Percentiles rank a stretch among this genome's conserved stretches.
These are phyloP conservation scores for Phalera bucephala DNA, from an alignment of 2,888 invertebrate genomes.

Conservation along the genomic window DNA sequence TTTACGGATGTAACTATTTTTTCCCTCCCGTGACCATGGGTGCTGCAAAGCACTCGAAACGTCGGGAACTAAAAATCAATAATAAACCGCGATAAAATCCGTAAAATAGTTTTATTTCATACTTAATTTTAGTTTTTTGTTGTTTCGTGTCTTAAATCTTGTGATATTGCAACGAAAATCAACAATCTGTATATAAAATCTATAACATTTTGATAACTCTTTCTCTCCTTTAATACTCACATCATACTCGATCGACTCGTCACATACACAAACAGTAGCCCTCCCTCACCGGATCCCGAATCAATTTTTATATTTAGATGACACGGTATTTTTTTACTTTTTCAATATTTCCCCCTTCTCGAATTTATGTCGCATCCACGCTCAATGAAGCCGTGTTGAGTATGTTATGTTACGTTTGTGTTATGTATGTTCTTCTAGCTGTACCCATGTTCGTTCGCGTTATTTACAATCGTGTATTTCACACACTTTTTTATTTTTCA, in stretches of 20 bases:
- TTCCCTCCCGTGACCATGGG: no score
- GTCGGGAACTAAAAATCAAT: no score
- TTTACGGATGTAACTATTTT: no score
- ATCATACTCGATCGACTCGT: conserved; percentile 11
- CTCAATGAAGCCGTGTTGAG: conserved; percentile 22
- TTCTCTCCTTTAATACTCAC: conserved; percentile 14
- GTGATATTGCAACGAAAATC: conserved; percentile 6
- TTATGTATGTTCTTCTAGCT: no score
- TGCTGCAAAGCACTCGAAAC: no score
- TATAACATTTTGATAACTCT: conserved; percentile 1
- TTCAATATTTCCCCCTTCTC: conserved; percentile 38
- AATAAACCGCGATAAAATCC: no score
- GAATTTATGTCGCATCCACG: conserved; percentile 19
- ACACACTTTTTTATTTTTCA: no score
- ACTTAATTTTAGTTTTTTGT: no score
- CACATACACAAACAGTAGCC: conserved; percentile 8
- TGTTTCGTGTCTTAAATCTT: no score
- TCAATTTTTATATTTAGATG: conserved; percentile 49
- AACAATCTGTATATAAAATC: conserved; percentile 1
- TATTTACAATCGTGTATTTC: no score
- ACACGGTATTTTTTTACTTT: conserved; percentile 44
- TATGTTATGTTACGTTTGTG: conserved; percentile 4
- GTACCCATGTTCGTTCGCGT: no score
- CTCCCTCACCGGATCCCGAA: conserved; percentile 29
- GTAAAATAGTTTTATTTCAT: no score